Evolutionary conservation across 2,888 invertebrate genomes (phyloP).

Genomic region (Emmelina monodactyla): DNA sequence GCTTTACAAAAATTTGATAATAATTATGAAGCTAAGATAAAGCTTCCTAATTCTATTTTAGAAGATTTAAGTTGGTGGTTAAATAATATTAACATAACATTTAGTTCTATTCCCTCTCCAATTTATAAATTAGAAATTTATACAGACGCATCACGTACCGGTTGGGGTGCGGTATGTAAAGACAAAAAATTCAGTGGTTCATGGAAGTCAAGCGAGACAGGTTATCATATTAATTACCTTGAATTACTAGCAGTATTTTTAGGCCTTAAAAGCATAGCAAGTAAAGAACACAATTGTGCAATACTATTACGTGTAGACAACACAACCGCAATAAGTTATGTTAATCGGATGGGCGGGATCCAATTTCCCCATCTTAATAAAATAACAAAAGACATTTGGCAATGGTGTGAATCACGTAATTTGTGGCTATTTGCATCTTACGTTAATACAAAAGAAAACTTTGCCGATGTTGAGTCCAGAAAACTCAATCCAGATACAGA

Average conservation of each 20-base stretch:
- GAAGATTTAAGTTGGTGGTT: conserved; percentile 4
- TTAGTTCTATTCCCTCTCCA: neutral
- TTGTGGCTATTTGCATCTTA: conserved; percentile 24
- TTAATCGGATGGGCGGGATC: conserved; percentile 14
- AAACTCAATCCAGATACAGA: conserved; percentile 14
- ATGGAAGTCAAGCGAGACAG: neutral
- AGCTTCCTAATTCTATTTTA: neutral
- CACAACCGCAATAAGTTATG: conserved; percentile 5
- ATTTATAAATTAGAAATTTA: conserved; percentile 3
- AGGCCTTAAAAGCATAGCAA: conserved; percentile 4
- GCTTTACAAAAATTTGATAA: neutral
- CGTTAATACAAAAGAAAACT: conserved; percentile 22
- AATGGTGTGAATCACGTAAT: conserved; percentile 17
- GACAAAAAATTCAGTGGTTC: neutral
- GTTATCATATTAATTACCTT: conserved; percentile 5
- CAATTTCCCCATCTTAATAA: conserved; percentile 14
- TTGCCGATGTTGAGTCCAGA: conserved; percentile 14
- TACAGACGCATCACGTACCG: conserved; percentile 2
- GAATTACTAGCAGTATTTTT: conserved; percentile 6
- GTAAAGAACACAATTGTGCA: conserved; percentile 1
- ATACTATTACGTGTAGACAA: conserved; percentile 6
- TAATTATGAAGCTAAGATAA: neutral
- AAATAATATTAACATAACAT: neutral
- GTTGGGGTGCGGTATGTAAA: conserved; percentile 5
- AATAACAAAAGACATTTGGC: conserved; percentile 14